phyloP scores from a whole-genome alignment of 2,797 vertebrate species.

The Pangasius mekongensis region DNA sequence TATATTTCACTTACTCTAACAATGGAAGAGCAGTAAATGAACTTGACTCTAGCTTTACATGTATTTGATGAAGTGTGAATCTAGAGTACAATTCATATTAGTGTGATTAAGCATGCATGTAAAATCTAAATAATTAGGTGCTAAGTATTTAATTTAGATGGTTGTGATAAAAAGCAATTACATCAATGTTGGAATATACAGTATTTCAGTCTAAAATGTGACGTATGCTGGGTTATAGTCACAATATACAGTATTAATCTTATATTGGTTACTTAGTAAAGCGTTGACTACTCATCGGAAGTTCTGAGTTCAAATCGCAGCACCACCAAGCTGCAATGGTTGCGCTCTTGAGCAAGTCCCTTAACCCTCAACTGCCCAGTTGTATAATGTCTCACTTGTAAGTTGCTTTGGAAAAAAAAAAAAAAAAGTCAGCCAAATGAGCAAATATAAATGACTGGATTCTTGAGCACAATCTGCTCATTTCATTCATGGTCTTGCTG shows the following conservation, averaged over 20 bases:
- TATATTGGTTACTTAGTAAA: not conserved
- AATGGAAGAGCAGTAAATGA: slow-evolving; percentile 11
- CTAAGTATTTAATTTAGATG: not conserved
- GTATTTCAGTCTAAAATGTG: not conserved
- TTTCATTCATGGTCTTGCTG: not conserved
- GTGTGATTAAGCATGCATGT: not conserved
- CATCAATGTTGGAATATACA: not conserved
- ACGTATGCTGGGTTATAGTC: not conserved
- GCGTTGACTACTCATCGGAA: slow-evolving; percentile 1
- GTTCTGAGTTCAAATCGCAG: not conserved
- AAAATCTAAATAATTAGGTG: not conserved
- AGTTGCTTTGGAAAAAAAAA: not conserved
- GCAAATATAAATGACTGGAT: not conserved
- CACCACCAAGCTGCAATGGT: not conserved
- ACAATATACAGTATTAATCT: not conserved
- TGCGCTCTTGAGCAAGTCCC: not conserved
- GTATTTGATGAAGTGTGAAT: not conserved
- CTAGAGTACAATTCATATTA: not conserved
- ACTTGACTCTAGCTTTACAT: not conserved
- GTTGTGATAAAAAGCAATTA: not conserved
- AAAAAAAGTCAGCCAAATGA: not conserved
- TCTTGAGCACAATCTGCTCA: not conserved
- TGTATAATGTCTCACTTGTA: not conserved
- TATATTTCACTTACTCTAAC: slow-evolving; percentile 29
- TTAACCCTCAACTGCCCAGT: not conserved